Evolutionary conservation across 2,888 invertebrate genomes (phyloP).

Genomic region (Spilarctia lutea): DNA sequence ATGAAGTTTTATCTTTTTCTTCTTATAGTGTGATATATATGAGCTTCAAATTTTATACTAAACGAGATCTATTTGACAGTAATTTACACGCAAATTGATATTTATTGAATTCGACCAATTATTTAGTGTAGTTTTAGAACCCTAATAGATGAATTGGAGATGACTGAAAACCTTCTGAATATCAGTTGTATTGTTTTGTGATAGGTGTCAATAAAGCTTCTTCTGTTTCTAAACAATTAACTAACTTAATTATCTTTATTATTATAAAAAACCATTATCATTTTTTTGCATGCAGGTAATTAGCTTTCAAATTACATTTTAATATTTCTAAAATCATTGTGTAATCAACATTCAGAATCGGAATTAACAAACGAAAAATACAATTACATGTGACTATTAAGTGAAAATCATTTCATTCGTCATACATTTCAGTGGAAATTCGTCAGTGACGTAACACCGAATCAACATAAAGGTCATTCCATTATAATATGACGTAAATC

Average conservation of each 20-base stretch:
- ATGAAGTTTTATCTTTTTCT: conserved; percentile 40
- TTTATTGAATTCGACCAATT: background rate
- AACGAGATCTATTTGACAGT: background rate
- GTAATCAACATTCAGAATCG: background rate
- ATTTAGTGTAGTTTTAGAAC: background rate
- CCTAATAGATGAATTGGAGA: background rate
- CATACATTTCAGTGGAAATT: background rate
- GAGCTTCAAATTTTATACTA: background rate
- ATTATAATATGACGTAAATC: conserved; percentile 67
- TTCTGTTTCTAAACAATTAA: background rate
- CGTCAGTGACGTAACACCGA: conserved; percentile 43
- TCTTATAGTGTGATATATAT: conserved; percentile 28
- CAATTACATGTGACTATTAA: background rate
- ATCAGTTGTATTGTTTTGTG: accelerated
- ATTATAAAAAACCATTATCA: no score
- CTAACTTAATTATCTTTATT: background rate
- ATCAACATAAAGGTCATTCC: conserved; percentile 62
- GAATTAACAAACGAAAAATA: background rate
- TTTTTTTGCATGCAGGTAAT: background rate
- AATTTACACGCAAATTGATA: background rate
- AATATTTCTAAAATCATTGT: background rate
- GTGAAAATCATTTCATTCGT: background rate
- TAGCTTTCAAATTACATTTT: background rate
- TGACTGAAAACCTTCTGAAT: background rate
- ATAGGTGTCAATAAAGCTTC: background rate